Percentiles rank a stretch among this genome's conserved stretches.
Evolutionary conservation across 2,797 vertebrate genomes (phyloP).

Genomic region (Taenioides sp.): DNA sequence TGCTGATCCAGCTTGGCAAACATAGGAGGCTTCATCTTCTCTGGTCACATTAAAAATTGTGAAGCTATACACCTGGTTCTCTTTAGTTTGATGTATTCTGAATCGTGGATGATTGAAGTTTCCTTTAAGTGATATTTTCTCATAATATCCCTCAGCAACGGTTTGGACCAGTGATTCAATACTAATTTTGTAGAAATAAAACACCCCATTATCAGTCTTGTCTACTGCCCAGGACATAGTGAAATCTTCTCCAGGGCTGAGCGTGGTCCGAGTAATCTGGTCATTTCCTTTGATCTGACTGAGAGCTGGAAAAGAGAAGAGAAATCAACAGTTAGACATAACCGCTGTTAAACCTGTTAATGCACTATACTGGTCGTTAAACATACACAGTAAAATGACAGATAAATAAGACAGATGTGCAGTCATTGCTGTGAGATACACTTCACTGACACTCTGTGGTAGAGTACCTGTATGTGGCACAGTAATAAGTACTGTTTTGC

Average conservation of each 20-base stretch:
- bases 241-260: conserved; percentile 12
- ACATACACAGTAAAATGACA: no score
- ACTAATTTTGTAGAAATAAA: conserved; percentile 39
- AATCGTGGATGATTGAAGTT: neutral
- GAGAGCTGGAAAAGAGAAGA: neutral
- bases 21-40: conserved; percentile 44
- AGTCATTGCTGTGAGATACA: no score
- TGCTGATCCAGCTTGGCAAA: conserved; percentile 15
- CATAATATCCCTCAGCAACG: neutral
- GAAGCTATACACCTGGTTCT: neutral
- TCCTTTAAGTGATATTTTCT: fast-evolving
- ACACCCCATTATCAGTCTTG: fast-evolving
- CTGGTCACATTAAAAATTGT: conserved; percentile 30
- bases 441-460: no score
- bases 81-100: fast-evolving
- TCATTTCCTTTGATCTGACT: neutral
- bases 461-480: no score
- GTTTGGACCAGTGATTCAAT: conserved; percentile 33
- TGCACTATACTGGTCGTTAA: no score
- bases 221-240: conserved; percentile 1
- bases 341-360: no score
- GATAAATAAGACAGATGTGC: no score
- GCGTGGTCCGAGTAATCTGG: conserved; percentile 16
- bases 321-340: no score
- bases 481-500: no score